Evolutionary conservation across 2,797 vertebrate species (phyloP), one percentile per base, ranked within the genome.

Genomic region (Epinephelus coioides): DNA sequence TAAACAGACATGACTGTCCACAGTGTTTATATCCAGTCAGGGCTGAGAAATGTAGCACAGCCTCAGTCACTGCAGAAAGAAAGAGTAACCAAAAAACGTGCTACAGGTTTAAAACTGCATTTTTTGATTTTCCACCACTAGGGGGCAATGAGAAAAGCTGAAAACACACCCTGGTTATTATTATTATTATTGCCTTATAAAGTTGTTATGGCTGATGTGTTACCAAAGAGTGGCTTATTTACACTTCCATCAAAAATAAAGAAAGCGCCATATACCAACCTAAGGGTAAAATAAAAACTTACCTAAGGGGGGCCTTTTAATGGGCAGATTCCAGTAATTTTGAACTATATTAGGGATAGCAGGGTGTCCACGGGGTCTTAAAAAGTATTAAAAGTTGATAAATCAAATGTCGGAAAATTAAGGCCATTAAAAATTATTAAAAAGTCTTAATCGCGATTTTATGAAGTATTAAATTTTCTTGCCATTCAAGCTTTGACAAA

Each of bases 1-100:
- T 83, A 91, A 84, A 91, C 86, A 92, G 59, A 76, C 59, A n/a
- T 1, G 23, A 40, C 68, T 17, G 65, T 70, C 23, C 60, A 9
- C 73, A 25, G 46, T 79, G 82, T 91, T 84, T 89, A 83, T 67
- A 69, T 77, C 64, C 66, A 78, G 78, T 78, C 78, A 78, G 44
- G 17, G 65, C 4, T 75, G 34, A 68, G 62, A 79, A 61, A 65
- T 62, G 72, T 51, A 73, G 69, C 51, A 40, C 27, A 4, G 46
- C 27, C 50, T 49, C 34, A 15, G 62, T 38, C 25, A 13, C 2
- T 34, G 51, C 13, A 56, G 25, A 56, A 63, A 71, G 14, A 59
- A 5, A 74, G 25, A 27, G 23, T 4, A 18, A 65, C 40, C 12
- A 43, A 47, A 75, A n/a, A 21, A 40, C 2, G 6, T 66, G 1